Evolutionary conservation across 1,140 invertebrate genomes (phyloP).

Genomic region (Drosophila pruinosa): DNA sequence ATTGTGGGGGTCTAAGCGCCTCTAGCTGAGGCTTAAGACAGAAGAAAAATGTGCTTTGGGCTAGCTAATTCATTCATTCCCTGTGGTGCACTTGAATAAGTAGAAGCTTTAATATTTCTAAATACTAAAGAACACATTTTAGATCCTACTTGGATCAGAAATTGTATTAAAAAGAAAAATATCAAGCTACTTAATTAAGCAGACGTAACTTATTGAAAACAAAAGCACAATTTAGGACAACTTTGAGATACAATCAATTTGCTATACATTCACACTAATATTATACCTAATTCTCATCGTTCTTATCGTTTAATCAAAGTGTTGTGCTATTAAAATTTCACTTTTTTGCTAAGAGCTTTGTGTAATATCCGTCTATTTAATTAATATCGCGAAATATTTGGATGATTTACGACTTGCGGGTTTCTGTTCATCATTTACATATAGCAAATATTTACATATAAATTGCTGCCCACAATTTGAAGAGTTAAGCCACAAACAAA

Average conservation of each 20-base stretch:
- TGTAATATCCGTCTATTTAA: conserved; percentile 27
- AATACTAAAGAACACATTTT: too few species aligned
- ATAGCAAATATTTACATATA: conserved; percentile 60
- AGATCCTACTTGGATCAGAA: too few species aligned
- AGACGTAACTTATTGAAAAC: background rate
- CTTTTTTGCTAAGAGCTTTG: conserved; percentile 26
- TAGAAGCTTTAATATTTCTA: too few species aligned
- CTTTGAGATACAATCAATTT: background rate
- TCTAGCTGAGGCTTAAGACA: background rate
- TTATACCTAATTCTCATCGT: background rate
- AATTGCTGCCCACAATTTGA: conserved; percentile 33
- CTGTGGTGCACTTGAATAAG: background rate
- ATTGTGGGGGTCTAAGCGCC: background rate
- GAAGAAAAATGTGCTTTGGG: background rate
- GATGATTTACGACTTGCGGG: conserved; percentile 22
- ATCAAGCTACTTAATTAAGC: too few species aligned
- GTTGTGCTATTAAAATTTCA: conserved; percentile 30
- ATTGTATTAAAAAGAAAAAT: background rate
- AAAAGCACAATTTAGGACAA: background rate
- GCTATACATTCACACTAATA: background rate
- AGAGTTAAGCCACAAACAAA: background rate
- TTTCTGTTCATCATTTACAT: conserved; percentile 38
- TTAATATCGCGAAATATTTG: conserved; percentile 12
- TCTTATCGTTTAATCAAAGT: background rate
- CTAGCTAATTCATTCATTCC: background rate